phyloP scores from a whole-genome alignment of 2,888 invertebrate species.

The Oscheius onirici region DNA sequence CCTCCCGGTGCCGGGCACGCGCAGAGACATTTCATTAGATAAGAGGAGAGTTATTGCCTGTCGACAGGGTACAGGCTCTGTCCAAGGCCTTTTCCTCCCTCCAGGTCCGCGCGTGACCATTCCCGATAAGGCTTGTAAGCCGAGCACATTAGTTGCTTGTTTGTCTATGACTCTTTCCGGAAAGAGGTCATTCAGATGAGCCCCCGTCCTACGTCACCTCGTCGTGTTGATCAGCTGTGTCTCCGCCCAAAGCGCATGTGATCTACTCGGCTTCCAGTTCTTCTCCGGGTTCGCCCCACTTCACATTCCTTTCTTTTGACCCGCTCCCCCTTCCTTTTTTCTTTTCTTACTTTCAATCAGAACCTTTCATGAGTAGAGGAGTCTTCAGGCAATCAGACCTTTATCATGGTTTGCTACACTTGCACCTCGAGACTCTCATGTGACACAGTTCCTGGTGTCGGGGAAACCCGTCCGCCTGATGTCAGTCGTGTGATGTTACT shows the following conservation, averaged over 20 bases:
- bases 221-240: slow-evolving; percentile 14
- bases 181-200: slow-evolving; percentile 1
- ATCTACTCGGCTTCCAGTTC: slow-evolving; percentile 28
- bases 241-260: slow-evolving; percentile 11
- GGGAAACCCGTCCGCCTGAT: background rate
- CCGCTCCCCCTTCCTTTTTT: background rate
- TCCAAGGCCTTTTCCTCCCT: background rate
- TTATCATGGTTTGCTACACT: background rate
- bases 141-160: slow-evolving; percentile 20
- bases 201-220: background rate
- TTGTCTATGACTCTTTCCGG: background rate
- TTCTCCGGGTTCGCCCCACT: background rate
- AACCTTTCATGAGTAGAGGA: background rate
- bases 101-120: slow-evolving; percentile 11
- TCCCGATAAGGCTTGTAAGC: slow-evolving; percentile 19
- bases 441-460: slow-evolving; percentile 9
- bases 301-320: background rate
- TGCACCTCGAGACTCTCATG: background rate
- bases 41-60: background rate
- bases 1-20: background rate
- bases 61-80: background rate
- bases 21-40: background rate
- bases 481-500: too few species aligned
- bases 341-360: background rate
- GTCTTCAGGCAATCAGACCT: background rate